Base-by-base conservation (phyloP, 1,140 invertebrate genomes). In the Drosophila pachea region DNA sequence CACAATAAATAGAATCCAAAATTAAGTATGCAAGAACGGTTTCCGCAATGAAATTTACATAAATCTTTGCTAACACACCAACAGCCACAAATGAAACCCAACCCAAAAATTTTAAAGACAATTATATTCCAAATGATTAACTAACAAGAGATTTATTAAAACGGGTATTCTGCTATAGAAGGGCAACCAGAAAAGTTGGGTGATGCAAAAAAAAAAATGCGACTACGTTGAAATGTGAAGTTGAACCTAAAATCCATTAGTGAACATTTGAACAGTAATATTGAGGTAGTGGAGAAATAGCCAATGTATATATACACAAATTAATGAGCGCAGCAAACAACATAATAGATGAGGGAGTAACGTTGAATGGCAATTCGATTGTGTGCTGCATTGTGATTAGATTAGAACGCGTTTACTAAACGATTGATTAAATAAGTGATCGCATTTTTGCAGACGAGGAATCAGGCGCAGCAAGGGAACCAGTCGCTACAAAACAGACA, bases 31-130 rank as follows among this genome's bases (percentile, higher is more conserved):
- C 75, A 75, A 66, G 75, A 72, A 68, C 55, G 60, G 68, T 84
- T 83, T 83, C 78, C 79, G 78, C 61, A 62, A 75, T 75, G 55
- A 84, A 72, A 83, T 83, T 83, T 78, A 74, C 75, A 83, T 78
- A 78, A 73, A 79, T 22, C 59, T 66, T 81, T 65, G 49, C 58
- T 73, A 68, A 72, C 61, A 16, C 12, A 4, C 49, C 43, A 55
- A 49, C 12, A 38, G 40, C 22, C 22, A 69, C 22, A 47, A 49
- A 54, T 35, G 9, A 32, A 31, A 71, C 45, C 64, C 48, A 52
- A 54, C 38, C 49, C 49, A 59, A 52, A 61, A 22, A 52, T 40
- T 72, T 56, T 4, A 33, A 33, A 52, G 43, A 45, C 42, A 61
- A 71, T 67, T 61, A 43, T 54, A 16, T 5, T 12, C 14, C 4